These are phyloP conservation scores for Lichenostomus cassidix DNA, from an alignment of 2,113 vertebrate species.

Conservation along the genomic window DNA sequence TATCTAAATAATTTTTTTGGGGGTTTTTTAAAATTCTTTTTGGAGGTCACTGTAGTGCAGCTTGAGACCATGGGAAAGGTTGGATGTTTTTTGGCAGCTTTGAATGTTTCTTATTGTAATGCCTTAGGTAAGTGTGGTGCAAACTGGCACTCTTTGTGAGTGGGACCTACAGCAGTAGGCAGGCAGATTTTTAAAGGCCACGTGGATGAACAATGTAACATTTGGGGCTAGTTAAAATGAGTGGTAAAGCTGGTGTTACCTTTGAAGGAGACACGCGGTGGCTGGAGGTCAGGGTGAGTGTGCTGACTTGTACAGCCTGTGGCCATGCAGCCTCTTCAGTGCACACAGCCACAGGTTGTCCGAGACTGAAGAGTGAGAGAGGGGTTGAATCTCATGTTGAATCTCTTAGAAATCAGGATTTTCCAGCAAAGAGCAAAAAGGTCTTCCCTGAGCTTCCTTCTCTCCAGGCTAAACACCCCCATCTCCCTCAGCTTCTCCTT, in stretches of 20 bases:
- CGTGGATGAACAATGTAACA: not conserved
- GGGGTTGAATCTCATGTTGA: not conserved
- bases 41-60: not conserved
- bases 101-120: not conserved
- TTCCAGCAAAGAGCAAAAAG: not conserved
- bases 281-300: accelerated
- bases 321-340: not conserved
- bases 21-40: not conserved
- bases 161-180: not conserved
- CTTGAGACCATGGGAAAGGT: not conserved
- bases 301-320: not conserved
- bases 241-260: not conserved
- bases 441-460: not conserved
- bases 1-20: not conserved
- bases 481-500: not conserved
- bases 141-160: not conserved
- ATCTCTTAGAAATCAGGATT: not conserved
- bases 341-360: not conserved
- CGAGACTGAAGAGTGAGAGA: not conserved
- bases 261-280: not conserved
- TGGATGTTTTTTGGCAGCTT: not conserved
- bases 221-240: too few relatives aligned
- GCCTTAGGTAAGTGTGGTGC: not conserved
- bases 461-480: not conserved
- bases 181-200: not conserved